Conservation (phyloP, 2,797 vertebrate species). For the Philypnodon macrostomus region DNA sequence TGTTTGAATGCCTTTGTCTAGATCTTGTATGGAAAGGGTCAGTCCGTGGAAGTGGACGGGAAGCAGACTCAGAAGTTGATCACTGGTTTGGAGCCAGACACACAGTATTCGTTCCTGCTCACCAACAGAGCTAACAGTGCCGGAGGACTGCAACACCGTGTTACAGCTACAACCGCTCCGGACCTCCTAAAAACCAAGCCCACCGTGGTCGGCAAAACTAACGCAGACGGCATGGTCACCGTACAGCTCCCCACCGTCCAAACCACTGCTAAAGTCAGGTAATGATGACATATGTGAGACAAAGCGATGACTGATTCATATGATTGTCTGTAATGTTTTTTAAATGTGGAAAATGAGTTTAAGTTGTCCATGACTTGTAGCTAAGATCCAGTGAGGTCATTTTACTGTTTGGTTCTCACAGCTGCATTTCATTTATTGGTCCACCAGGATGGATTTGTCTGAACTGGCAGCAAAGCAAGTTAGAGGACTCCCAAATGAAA, state of each 20-base stretch:
- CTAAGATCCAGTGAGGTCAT: conserved; percentile 20
- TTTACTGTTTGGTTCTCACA: conserved; percentile 12
- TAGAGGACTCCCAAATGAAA: conserved; percentile 45
- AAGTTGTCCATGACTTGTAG: conserved; percentile 15
- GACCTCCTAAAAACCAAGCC: conserved; percentile 92
- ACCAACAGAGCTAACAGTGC: conserved; percentile 94
- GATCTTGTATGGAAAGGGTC: conserved; percentile 95
- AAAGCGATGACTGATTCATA: conserved; percentile 4
- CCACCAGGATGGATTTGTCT: conserved; percentile 40
- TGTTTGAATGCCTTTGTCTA: conserved; percentile 44
- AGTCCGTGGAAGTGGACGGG: conserved; percentile 92
- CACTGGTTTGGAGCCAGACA: conserved; percentile 89
- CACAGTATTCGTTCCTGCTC: conserved; percentile 92
- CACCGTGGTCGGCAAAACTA: conserved; percentile 90
- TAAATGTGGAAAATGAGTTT: conserved; percentile 12
- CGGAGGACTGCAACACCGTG: conserved; percentile 93
- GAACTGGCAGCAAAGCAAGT: conserved; percentile 37
- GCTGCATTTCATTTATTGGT: conserved; percentile 37
- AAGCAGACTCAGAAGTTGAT: conserved; percentile 92
- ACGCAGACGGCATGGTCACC: conserved; percentile 92
- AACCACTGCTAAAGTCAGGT: conserved; percentile 91
- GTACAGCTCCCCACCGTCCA: conserved; percentile 90
- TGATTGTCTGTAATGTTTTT: conserved; percentile 13
- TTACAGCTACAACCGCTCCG: conserved; percentile 90
- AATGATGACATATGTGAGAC: conserved; percentile 12